Evolutionary conservation across 2,888 invertebrate species (phyloP).

Genomic region (Lampropteryx suffumata): DNA sequence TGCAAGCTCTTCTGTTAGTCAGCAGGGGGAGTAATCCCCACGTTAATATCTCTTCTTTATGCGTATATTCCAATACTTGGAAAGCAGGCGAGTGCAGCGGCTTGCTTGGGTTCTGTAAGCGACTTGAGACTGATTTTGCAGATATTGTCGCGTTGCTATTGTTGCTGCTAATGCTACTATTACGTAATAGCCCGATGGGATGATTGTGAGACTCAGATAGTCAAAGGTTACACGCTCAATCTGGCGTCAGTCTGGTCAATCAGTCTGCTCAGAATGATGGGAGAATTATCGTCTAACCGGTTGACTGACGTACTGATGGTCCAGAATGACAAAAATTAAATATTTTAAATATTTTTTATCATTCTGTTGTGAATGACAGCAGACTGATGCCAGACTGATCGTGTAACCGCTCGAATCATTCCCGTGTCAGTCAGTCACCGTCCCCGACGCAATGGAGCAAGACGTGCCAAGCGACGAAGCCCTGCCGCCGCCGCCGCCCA

Average conservation of each 20-base stretch:
- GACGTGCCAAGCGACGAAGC: conserved; percentile 12
- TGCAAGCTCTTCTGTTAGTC: no score
- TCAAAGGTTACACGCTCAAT: conserved; percentile 1
- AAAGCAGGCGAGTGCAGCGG: no score
- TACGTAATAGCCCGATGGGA: no score
- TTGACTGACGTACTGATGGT: conserved; percentile 3
- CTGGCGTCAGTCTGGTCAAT: background rate
- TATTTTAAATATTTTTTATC: conserved; percentile 7
- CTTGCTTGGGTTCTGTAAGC: no score
- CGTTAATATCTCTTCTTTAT: no score
- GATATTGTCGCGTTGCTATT: no score
- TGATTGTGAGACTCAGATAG: no score
- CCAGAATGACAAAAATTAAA: conserved; percentile 6
- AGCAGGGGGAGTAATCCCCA: no score
- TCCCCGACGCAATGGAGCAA: conserved; percentile 10
- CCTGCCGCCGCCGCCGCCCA: conserved; percentile 17
- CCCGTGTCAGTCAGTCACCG: conserved; percentile 9
- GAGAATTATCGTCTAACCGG: conserved; percentile 9
- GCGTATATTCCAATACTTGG: no score
- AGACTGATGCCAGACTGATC: conserved; percentile 5
- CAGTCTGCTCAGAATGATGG: background rate
- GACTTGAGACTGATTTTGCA: no score
- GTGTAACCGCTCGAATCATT: conserved; percentile 6
- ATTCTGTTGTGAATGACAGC: conserved; percentile 8
- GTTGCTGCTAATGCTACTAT: no score